phyloP scores from a whole-genome alignment of 2,888 invertebrate species.

The Ctena decussata region DNA sequence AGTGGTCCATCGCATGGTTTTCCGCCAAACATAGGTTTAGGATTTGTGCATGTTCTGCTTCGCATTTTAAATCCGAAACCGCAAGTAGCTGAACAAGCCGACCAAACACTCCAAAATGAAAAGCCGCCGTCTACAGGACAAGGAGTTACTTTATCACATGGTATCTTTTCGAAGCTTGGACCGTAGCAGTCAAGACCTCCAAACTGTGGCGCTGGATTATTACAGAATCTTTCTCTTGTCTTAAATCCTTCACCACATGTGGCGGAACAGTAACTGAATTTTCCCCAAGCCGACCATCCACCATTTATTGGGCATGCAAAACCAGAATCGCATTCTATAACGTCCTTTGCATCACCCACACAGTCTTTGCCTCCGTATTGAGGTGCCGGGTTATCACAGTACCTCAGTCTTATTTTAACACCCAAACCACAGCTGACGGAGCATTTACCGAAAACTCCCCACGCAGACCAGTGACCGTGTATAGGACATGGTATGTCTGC shows the following conservation, averaged over 20 bases:
- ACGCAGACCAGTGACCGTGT: constrained; percentile 39
- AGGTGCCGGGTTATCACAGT: constrained; percentile 50
- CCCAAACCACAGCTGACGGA: constrained; percentile 33
- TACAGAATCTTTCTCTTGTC: constrained; percentile 36
- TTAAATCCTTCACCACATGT: constrained; percentile 44
- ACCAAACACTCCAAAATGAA: constrained; percentile 40
- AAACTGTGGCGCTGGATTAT: constrained; percentile 30
- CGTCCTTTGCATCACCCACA: constrained; percentile 37
- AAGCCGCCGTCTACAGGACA: constrained; percentile 45
- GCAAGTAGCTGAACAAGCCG: constrained; percentile 37
- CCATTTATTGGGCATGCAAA: constrained; percentile 45
- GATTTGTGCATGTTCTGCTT: constrained; percentile 35
- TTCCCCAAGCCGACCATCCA: constrained; percentile 52
- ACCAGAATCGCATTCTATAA: constrained; percentile 34
- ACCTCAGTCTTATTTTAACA: constrained; percentile 9
- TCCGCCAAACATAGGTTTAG: constrained; percentile 28
- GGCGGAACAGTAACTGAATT: constrained; percentile 19
- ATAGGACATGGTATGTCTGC: constrained; percentile 41
- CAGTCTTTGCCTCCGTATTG: constrained; percentile 37
- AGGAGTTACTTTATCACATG: constrained; percentile 13
- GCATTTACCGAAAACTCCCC: constrained; percentile 42
- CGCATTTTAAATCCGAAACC: constrained; percentile 26
- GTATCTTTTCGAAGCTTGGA: constrained; percentile 2
- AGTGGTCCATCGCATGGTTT: constrained; percentile 24
- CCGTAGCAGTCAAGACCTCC: constrained; percentile 33